Evolutionary conservation across 2,113 vertebrate species (phyloP).

Genomic region (Prunella fulvescens): DNA sequence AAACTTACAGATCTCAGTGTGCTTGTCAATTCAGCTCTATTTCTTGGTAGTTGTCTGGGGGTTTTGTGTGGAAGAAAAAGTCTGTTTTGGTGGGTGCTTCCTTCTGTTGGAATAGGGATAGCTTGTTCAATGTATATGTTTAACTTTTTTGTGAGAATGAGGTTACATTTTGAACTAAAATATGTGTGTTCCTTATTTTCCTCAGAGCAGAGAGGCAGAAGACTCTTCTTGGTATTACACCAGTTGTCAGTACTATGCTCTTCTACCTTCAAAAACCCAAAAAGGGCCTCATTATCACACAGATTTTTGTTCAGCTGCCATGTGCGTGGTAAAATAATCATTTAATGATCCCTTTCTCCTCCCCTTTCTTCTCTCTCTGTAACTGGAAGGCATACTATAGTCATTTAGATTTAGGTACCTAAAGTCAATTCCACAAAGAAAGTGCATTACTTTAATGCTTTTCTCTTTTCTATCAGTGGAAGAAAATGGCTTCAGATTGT

Average conservation of each 20-base stretch:
- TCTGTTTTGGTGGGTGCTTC: not conserved
- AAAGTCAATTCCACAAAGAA: not conserved
- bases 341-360: not conserved
- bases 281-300: not conserved
- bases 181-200: not conserved
- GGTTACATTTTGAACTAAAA: not conserved
- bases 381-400: not conserved
- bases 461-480: not conserved
- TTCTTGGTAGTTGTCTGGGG: not conserved
- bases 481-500: conserved; percentile 38
- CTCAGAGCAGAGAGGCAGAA: not conserved
- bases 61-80: not conserved
- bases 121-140: not conserved
- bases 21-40: not conserved
- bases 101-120: not conserved
- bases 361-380: not conserved
- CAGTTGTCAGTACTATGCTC: not conserved
- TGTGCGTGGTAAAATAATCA: not conserved
- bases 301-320: not conserved
- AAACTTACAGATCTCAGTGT: not conserved
- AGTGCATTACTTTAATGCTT: not conserved
- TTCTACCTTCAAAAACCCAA: not conserved
- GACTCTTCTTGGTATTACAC: not conserved
- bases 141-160: not conserved
- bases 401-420: not conserved